phyloP scores from a whole-genome alignment of 2,888 invertebrate genomes.

The Tetranychus piercei region DNA sequence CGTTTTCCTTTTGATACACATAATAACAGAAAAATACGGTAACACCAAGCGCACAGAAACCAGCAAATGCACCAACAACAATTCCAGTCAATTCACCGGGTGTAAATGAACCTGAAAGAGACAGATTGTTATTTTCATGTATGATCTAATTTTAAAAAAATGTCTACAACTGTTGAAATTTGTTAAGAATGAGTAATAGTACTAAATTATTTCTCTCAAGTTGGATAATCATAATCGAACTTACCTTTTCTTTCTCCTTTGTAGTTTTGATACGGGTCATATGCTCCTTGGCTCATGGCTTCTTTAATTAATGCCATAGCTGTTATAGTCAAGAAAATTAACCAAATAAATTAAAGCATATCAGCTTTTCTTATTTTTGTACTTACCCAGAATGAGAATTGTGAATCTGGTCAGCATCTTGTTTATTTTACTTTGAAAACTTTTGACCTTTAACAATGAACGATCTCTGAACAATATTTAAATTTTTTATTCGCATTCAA shows the following conservation, averaged over 20 bases:
- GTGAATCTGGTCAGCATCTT: background rate
- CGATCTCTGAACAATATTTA: background rate
- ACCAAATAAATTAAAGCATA: background rate
- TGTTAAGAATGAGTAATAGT: no score
- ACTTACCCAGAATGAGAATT: background rate
- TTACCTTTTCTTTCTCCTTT: background rate
- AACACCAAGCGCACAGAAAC: slow-evolving; percentile 20
- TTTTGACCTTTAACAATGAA: no score
- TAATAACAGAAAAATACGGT: slow-evolving; percentile 24
- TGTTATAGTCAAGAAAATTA: background rate
- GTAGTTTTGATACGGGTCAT: background rate
- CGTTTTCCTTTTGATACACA: slow-evolving; percentile 15
- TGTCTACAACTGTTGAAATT: no score
- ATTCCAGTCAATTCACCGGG: slow-evolving; percentile 23
- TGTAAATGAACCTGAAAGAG: slow-evolving; percentile 19
- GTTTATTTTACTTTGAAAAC: background rate
- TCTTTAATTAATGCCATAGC: background rate
- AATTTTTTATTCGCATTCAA: background rate
- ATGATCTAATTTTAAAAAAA: no score
- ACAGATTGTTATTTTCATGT: background rate
- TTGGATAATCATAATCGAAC: background rate
- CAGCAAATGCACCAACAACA: slow-evolving; percentile 20
- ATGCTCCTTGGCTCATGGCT: background rate
- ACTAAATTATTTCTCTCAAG: no score
- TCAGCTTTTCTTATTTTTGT: background rate